phyloP scores from a whole-genome alignment of 1,140 invertebrate species.

The Cyclargus thomasi region DNA sequence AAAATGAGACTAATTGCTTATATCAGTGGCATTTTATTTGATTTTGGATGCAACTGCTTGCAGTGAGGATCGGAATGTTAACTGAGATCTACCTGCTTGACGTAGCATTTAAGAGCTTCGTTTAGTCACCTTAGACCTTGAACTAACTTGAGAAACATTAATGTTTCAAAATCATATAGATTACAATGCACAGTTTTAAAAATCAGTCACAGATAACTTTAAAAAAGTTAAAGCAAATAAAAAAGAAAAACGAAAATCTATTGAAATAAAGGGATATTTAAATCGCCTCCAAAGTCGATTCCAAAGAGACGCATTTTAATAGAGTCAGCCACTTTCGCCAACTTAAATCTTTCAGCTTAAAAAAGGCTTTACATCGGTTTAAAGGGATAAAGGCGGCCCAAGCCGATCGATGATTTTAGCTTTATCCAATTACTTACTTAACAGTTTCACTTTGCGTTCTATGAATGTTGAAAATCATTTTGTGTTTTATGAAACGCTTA shows the following conservation, averaged over 20 bases:
- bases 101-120: too few species aligned
- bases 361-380: conserved; percentile 70
- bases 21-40: too few species aligned
- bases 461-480: too few species aligned
- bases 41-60: too few species aligned
- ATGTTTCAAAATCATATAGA: too few species aligned
- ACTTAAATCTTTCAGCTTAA: conserved; percentile 72
- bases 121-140: too few species aligned
- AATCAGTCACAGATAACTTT: background rate
- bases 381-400: conserved; percentile 63
- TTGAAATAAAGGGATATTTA: conserved; percentile 35
- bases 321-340: conserved; percentile 64
- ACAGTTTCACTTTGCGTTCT: conserved; percentile 22
- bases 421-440: conserved; percentile 66
- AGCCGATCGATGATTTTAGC: conserved; percentile 50
- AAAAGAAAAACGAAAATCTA: conserved; percentile 20
- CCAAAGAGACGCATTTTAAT: conserved; percentile 52
- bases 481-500: too few species aligned
- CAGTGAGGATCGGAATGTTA: too few species aligned
- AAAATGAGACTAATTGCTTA: too few species aligned
- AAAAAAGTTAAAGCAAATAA: conserved; percentile 16
- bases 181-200: too few species aligned
- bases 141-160: too few species aligned
- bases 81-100: too few species aligned
- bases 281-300: conserved; percentile 27